These are phyloP conservation scores for Nixonia krombeini DNA, from an alignment of 1,140 invertebrate species.

Conservation along the genomic window DNA sequence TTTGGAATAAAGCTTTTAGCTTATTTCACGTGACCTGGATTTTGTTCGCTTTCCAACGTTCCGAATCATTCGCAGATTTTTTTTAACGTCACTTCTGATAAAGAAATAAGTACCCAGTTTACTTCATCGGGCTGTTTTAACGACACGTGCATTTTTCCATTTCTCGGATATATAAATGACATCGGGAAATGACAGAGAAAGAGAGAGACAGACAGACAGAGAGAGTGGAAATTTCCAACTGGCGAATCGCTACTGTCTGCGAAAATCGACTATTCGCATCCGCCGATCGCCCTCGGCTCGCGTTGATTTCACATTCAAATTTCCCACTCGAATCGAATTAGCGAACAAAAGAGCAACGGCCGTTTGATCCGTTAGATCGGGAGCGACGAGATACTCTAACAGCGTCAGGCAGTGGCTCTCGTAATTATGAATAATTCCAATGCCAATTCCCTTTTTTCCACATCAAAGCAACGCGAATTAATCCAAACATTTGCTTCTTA, in stretches of 20 bases:
- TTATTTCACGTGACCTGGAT: too few relatives aligned
- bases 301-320: constrained; percentile 68
- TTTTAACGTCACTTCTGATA: too few relatives aligned
- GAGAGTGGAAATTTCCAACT: constrained; percentile 16
- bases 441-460: constrained; percentile 62
- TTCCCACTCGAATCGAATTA: constrained; percentile 66
- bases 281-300: constrained; percentile 26
- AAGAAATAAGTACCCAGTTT: too few relatives aligned
- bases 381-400: constrained; percentile 28
- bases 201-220: too few relatives aligned
- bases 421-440: constrained; percentile 66
- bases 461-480: constrained; percentile 2
- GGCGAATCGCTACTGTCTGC: background rate
- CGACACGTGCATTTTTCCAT: too few relatives aligned
- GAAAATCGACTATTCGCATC: constrained; percentile 40
- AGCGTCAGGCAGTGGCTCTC: constrained; percentile 44
- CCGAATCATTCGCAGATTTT: too few relatives aligned
- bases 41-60: too few relatives aligned
- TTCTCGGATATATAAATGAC: too few relatives aligned
- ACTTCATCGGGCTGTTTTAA: too few relatives aligned
- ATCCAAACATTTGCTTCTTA: too few relatives aligned
- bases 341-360: constrained; percentile 63
- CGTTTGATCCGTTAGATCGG: constrained; percentile 64
- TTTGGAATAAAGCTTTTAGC: too few relatives aligned
- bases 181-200: too few relatives aligned